A percentile compares a stretch with the other conserved stretches of the same genome.
Evolutionary conservation across 2,113 vertebrate species (phyloP).

Genomic region (Gnathonemus echidnorhynchus): DNA sequence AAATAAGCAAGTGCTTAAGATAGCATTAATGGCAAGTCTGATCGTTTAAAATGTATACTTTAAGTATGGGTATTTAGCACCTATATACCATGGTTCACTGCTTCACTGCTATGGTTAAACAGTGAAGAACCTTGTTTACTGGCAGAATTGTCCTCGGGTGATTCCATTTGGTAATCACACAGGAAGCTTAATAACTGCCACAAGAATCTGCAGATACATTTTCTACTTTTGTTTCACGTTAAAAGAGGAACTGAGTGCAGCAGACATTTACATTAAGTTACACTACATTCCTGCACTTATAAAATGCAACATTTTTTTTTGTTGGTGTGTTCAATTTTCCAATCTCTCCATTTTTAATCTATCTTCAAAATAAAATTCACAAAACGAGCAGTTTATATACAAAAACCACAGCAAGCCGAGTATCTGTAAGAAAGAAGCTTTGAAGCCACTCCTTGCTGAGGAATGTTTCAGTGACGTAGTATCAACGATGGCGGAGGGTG

Average conservation of each 20-base stretch:
- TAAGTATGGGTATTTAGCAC: not conserved
- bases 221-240: not conserved
- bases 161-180: not conserved
- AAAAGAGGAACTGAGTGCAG: not conserved
- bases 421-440: not conserved
- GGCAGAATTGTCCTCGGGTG: not conserved
- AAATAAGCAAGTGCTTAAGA: not conserved
- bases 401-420: not conserved
- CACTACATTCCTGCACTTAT: not conserved
- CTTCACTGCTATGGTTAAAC: not conserved
- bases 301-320: not conserved
- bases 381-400: not conserved
- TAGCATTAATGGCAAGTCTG: not conserved
- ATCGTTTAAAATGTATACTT: not conserved
- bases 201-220: not conserved
- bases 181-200: not conserved
- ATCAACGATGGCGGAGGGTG: not conserved
- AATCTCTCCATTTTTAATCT: not conserved
- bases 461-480: not conserved
- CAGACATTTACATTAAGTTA: not conserved
- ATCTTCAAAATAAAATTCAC: not conserved
- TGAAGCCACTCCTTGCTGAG: not conserved
- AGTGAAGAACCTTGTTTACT: not conserved
- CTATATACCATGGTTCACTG: not conserved
- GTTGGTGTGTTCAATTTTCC: not conserved